These are phyloP conservation scores for Parthenolecanium corni DNA, from an alignment of 2,888 invertebrate species.

Conservation along the genomic window DNA sequence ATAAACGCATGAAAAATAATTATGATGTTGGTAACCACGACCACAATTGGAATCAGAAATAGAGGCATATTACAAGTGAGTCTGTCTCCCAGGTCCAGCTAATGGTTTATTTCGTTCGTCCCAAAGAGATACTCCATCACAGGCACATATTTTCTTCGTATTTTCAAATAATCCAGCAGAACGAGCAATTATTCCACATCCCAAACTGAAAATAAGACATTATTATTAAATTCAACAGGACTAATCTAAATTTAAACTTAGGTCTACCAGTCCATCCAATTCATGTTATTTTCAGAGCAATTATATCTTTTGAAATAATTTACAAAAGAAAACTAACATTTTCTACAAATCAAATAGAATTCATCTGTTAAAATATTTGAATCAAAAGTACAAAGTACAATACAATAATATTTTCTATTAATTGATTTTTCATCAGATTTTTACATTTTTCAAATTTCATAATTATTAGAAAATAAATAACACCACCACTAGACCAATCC, in stretches of 20 bases:
- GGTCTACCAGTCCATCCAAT: background rate
- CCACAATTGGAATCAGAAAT: too few relatives aligned
- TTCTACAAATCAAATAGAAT: too few relatives aligned
- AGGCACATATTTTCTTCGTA: constrained; percentile 75
- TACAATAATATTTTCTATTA: too few relatives aligned
- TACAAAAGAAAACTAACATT: too few relatives aligned
- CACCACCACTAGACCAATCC: too few relatives aligned
- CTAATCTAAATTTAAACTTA: background rate
- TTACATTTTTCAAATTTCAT: too few relatives aligned
- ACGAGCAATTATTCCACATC: constrained; percentile 78
- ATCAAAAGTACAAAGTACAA: too few relatives aligned
- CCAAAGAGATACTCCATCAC: constrained; percentile 82
- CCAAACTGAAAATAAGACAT: constrained; percentile 45
- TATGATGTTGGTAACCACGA: too few relatives aligned
- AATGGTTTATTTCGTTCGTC: constrained; percentile 60
- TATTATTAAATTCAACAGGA: background rate
- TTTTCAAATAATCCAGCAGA: constrained; percentile 80
- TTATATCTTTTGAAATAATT: too few relatives aligned
- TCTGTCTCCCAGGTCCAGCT: constrained; percentile 37
- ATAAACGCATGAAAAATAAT: background rate
- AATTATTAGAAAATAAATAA: too few relatives aligned
- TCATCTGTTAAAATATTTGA: too few relatives aligned
- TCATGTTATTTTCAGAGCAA: background rate
- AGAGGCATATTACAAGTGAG: background rate
- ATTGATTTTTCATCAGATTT: too few relatives aligned